Evolutionary conservation across 2,888 invertebrate genomes (phyloP), one percentile per base, ranked within the genome.

Genomic region (Lasioglossum villosulum): DNA sequence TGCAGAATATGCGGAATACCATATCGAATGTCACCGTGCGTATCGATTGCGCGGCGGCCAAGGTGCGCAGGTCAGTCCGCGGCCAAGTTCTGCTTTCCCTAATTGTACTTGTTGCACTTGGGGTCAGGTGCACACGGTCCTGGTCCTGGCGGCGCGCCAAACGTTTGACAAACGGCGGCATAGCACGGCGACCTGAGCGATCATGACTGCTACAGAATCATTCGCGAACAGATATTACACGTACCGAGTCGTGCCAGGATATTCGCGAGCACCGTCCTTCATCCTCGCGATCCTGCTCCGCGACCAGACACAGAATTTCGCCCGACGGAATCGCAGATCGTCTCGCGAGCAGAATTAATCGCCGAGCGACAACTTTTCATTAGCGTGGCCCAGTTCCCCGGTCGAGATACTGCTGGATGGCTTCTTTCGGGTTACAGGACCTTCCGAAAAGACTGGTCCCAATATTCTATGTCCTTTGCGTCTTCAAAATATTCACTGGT

Each of bases 71-170:
- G 91, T 91, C 89, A 92, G 89, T 90, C 81, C 88, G 70, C 82
- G 76, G 88, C 23, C 34, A 88, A 90, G 89, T 91, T 89, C 89
- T 82, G 86, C 89, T 91, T 88, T 90, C 88, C 92, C 91, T 92
- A 91, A 92, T 93, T 92, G 90, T 91, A 93, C 93, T 93, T 93
- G 93, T 93, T 93, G 93, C 93, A 88, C 90, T 90, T 82, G 77
- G 86, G 88, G 87, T 88, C 91, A 87, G 87, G 83, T 86, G 88
- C 89, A 89, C 83, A 80, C 83, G 71, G 71, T 59, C 77, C 83
- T 83, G 87, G 82, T 79, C 89, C 84, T 90, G 92, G 92, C 90
- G 79, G 81, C 63, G 78, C 78, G 92, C 92, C 92, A 86, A 83
- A 78, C 89, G 89, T 83, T 92, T 91, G 92, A 92, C 86, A 90